Conservation (phyloP, 2,113 vertebrate species). For the Python bivittatus region DNA sequence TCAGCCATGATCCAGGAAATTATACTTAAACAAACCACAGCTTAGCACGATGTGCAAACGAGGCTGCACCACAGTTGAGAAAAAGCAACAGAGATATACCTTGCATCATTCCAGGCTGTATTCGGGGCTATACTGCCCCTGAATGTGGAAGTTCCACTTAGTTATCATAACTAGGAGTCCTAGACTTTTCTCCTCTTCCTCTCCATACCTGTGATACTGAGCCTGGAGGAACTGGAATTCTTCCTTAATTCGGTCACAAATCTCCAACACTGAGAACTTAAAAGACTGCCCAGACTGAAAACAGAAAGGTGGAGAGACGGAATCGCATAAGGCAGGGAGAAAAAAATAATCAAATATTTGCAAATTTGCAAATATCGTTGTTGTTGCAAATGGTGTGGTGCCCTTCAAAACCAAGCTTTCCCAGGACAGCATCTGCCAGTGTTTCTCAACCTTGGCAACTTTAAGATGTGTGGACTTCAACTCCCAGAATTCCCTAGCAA, state of each 20-base stretch:
- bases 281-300: slow-evolving; percentile 85
- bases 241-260: slow-evolving; percentile 89
- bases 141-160: background rate
- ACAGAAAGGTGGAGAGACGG: background rate
- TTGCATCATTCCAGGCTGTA: background rate
- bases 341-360: background rate
- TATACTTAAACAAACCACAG: background rate
- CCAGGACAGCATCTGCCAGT: too few species aligned
- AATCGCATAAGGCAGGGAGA: background rate
- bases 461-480: too few species aligned
- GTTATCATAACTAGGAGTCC: background rate
- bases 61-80: background rate
- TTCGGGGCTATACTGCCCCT: background rate
- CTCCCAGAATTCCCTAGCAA: too few species aligned
- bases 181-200: rapidly evolving
- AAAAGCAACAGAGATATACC: background rate
- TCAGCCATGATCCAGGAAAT: background rate
- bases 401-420: background rate
- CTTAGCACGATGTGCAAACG: background rate
- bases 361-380: too few species aligned
- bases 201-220: slow-evolving; percentile 87
- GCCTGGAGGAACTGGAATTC: slow-evolving; percentile 94
- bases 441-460: too few species aligned
- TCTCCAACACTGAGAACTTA: slow-evolving; percentile 91
- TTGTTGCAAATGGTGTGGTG: background rate